Conservation (phyloP, 1,140 invertebrate genomes). For the Penaeus japonicus region DNA sequence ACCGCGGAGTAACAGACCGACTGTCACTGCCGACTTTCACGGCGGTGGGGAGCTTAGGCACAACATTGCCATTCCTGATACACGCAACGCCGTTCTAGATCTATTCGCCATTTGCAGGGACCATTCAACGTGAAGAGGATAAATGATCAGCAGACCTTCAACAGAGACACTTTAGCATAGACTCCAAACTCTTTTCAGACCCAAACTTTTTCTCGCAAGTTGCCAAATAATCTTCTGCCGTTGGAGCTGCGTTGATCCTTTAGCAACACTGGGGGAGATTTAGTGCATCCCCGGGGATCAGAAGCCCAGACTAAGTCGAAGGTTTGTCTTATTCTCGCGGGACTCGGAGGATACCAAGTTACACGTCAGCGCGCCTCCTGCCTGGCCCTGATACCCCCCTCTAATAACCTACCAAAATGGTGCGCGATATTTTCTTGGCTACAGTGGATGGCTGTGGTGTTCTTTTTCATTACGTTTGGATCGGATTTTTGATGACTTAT, state of each 20-base stretch:
- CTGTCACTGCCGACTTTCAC: slow-evolving; percentile 50
- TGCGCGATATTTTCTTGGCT: background rate
- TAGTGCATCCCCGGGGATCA: slow-evolving; percentile 21
- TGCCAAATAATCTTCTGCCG: background rate
- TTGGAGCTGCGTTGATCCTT: background rate
- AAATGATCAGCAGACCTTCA: no score
- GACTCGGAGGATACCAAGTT: slow-evolving; percentile 33
- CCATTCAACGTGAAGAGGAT: background rate
- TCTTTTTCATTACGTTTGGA: no score
- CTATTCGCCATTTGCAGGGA: background rate
- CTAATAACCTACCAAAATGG: slow-evolving; percentile 14
- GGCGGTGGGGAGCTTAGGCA: slow-evolving; percentile 32
- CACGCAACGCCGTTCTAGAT: background rate
- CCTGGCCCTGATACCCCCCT: slow-evolving; percentile 9
- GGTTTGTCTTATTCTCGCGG: slow-evolving; percentile 34
- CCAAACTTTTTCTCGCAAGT: background rate
- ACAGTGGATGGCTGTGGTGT: background rate
- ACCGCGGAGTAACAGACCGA: slow-evolving; percentile 33
- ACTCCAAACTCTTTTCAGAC: no score
- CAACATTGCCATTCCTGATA: slow-evolving; percentile 17
- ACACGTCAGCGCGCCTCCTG: slow-evolving; percentile 27
- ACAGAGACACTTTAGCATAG: no score
- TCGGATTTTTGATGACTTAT: no score
- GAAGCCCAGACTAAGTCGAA: slow-evolving; percentile 24
- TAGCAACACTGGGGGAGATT: slow-evolving; percentile 21